Evolutionary conservation across 2,797 vertebrate genomes (phyloP), one percentile per base, ranked within the genome.

Genomic region (Myripristis jacobus): DNA sequence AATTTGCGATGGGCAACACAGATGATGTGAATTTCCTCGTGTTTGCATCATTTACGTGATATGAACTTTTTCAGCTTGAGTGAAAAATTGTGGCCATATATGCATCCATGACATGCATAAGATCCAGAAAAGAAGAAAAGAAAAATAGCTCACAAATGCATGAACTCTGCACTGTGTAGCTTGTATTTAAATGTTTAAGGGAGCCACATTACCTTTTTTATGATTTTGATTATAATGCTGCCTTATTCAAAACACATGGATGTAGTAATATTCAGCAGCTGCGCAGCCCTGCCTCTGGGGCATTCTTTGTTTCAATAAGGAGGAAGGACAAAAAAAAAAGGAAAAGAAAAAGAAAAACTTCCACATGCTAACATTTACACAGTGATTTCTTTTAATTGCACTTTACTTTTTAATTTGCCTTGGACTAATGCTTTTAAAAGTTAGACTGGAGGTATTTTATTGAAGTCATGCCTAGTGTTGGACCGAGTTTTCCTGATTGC

Each of bases 301-400:
- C 87, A 89, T 89, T 90, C 91, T 93, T 94, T 94, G 93, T 94
- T 88, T 92, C 91, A 76, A 83, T 78, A 80, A 87, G 79, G 84
- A 91, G 85, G 87, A 81, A 81, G 75, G 68, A 65, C 29, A 31
- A 31, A 31, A 58, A 25, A 67, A 70, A 63, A 62, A 56, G 74
- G 62, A 75, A 85, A 79, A 70, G 85, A 71, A 84, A 89, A 88
- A 92, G 90, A 88, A 93, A 93, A 93, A 93, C 91, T 91, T 95
- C 93, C 94, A 95, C 94, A 95, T 95, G 94, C 93, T 93, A 95
- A 94, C 94, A 95, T 95, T 95, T 95, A 95, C 93, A 94, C 92
- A 94, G 93, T 92, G 93, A 95, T 95, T 94, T 94, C 92, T 94
- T 94, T 94, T 94, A 95, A 95, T 94, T 95, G 94, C 92, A 88